Evolutionary conservation across 2,113 vertebrate genomes (phyloP).

Genomic region (Siniperca chuatsi): DNA sequence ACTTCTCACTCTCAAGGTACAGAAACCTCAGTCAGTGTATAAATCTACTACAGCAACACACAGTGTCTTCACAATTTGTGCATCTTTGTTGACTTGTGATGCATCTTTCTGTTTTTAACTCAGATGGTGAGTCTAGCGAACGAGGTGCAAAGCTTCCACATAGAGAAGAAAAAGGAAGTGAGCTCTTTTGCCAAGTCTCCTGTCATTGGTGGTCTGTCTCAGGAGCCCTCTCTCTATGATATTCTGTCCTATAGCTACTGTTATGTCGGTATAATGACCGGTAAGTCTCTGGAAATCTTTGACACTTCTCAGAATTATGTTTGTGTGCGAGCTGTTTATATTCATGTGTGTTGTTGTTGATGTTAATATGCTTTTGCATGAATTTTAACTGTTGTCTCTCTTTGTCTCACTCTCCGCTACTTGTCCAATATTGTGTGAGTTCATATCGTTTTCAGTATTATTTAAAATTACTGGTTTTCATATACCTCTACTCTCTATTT

Average conservation of each 20-base stretch:
- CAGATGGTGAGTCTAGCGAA: constrained; percentile 94
- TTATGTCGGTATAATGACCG: constrained; percentile 92
- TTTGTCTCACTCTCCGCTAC: constrained; percentile 78
- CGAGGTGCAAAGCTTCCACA: constrained; percentile 87
- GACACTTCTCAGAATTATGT: neutral
- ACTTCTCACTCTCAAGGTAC: constrained; percentile 91
- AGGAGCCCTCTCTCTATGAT: constrained; percentile 87
- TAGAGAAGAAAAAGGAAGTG: constrained; percentile 88
- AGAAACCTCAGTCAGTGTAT: neutral
- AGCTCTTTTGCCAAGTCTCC: constrained; percentile 85
- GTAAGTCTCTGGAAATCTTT: constrained; percentile 73
- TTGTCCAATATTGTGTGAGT: constrained; percentile 82
- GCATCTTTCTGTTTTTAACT: constrained; percentile 13
- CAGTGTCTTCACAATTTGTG: neutral
- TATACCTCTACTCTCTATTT: constrained; percentile 31
- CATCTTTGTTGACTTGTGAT: neutral
- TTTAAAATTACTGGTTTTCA: constrained; percentile 34
- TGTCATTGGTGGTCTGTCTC: constrained; percentile 79
- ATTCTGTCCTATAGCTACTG: constrained; percentile 92
- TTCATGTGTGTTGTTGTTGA: constrained; percentile 27
- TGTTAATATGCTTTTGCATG: constrained; percentile 75
- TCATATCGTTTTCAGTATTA: constrained; percentile 55
- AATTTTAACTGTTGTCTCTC: constrained; percentile 80
- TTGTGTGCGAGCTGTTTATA: constrained; percentile 8
- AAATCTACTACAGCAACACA: neutral